Base-by-base conservation (phyloP, 1,140 invertebrate genomes). In the Xylocopa sonorina region DNA sequence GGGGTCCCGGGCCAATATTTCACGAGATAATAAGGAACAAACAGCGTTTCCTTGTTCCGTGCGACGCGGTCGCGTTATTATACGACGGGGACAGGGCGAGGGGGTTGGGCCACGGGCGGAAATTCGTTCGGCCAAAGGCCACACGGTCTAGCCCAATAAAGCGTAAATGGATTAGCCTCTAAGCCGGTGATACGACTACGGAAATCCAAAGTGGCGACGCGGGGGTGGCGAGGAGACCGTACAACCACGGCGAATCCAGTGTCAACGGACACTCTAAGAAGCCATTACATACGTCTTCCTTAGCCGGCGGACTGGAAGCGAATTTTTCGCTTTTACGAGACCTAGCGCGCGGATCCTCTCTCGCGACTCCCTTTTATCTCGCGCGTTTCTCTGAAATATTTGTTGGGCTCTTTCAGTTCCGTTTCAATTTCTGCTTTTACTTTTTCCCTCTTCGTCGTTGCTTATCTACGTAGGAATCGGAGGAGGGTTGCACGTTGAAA, bases 141-240 rank as follows among this genome's bases (percentile, higher is more conserved):
- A 34, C 72, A 48, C 43, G n/a, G 62, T 29, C 46, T 80, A 46
- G 32, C 43, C 72, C 72, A 80, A 76, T 80, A 80, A 80, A 67
- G 62, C 55, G 78, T 80, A 80, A 80, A 80, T 80, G 73, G 78
- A 80, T 80, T 76, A 80, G 24, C 14, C 21, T 38, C 63, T 80
- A 76, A 80, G 78, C 73, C 21, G 46, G 43, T 60, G 73, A 76
- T 76, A 76, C 78, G 34, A 76, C 63, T 53, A 68, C 73, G 55
- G 62, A 41, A 60, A 80, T 76, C 53, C 72, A 50, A 76, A 75
- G 72, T 75, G 62, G 38, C 46, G 14, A 38, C n/a, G n/a, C n/a
- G n/a, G n/a, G n/a, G n/a, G n/a, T 21, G 60, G 29, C 12, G 12
- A 50, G 53, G 50, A 66, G 62, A 80, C 48, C 63, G 50, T 77